Evolutionary conservation across 1,140 invertebrate genomes (phyloP).

Genomic region (Thaumetopoea pityocampa): DNA sequence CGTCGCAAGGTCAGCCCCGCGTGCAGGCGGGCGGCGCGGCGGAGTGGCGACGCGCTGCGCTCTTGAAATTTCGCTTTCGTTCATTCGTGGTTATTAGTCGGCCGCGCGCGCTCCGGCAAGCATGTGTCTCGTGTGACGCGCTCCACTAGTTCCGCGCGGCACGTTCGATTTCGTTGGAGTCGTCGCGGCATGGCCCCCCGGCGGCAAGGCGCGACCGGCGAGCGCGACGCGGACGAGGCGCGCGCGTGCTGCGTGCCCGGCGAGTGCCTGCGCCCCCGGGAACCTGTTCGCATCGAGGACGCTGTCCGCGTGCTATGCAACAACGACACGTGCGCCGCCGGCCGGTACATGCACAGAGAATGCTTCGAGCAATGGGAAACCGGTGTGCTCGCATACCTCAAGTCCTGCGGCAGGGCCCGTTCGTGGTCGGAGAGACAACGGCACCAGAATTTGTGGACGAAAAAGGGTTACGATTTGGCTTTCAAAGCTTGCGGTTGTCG

Average conservation of each 20-base stretch:
- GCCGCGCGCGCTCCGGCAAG: constrained; percentile 70
- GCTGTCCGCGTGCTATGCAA: constrained; percentile 94
- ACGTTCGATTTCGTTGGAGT: constrained; percentile 67
- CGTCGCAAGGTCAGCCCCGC: constrained; percentile 64
- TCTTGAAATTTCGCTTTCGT: constrained; percentile 78
- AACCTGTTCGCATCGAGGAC: constrained; percentile 80
- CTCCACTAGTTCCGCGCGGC: constrained; percentile 42
- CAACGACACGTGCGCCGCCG: constrained; percentile 92
- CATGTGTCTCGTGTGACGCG: constrained; percentile 66
- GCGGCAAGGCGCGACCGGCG: constrained; percentile 66
- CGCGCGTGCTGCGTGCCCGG: constrained; percentile 88
- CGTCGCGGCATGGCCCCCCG: constrained; percentile 69
- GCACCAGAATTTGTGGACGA: constrained; percentile 97
- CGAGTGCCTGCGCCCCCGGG: constrained; percentile 85
- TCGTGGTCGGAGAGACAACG: constrained; percentile 96
- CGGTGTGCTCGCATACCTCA: constrained; percentile 89
- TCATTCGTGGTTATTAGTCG: constrained; percentile 73
- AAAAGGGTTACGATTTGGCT: constrained; percentile 96
- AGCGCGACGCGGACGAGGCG: constrained; percentile 65
- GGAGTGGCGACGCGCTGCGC: constrained; percentile 67
- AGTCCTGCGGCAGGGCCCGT: constrained; percentile 91
- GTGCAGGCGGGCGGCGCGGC: constrained; percentile 50
- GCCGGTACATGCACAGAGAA: constrained; percentile 95
- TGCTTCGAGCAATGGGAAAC: constrained; percentile 97
- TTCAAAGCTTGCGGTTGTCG: constrained; percentile 92